A percentile compares a stretch with the other conserved stretches of the same genome.
These are phyloP conservation scores for Drosophila kuntzei DNA, from an alignment of 2,888 invertebrate species.

Conservation along the genomic window DNA sequence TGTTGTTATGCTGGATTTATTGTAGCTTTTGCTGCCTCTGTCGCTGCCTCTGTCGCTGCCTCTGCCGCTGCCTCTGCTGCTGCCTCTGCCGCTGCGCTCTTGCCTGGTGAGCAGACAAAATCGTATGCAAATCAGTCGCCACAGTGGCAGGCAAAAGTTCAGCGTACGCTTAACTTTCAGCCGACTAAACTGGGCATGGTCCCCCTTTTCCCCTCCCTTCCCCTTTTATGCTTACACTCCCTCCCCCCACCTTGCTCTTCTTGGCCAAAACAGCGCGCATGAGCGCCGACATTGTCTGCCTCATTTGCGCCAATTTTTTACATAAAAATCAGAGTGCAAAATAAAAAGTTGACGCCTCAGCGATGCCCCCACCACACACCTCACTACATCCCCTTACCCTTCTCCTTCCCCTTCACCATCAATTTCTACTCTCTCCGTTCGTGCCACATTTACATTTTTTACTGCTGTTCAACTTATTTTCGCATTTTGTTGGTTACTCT, in stretches of 20 bases:
- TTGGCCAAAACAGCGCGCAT: conserved; percentile 62
- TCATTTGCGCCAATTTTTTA: conserved; percentile 82
- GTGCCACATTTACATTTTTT: conserved; percentile 80
- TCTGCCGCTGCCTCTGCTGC: conserved; percentile 3
- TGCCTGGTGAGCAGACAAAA: conserved; percentile 70
- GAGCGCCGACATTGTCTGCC: conserved; percentile 80
- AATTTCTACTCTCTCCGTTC: conserved; percentile 52
- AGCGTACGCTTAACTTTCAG: conserved; percentile 80
- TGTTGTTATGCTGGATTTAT: conserved; percentile 27
- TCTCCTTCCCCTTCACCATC: neutral
- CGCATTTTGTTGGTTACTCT: conserved; percentile 71
- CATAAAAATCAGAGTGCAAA: conserved; percentile 75
- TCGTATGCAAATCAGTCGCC: conserved; percentile 81
- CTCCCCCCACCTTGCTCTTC: neutral
- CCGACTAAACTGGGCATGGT: conserved; percentile 55
- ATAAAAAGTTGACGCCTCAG: conserved; percentile 50
- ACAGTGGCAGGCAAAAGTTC: conserved; percentile 75
- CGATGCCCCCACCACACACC: conserved; percentile 9
- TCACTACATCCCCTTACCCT: neutral
- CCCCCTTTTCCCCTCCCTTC: neutral
- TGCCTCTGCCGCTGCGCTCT: conserved; percentile 22
- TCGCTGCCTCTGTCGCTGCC: conserved; percentile 2
- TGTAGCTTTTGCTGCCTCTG: neutral
- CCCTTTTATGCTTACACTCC: conserved; percentile 16
- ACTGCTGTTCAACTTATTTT: conserved; percentile 77